Base-by-base conservation (phyloP, 2,888 invertebrate species). In the Quadroppia sp. region DNA sequence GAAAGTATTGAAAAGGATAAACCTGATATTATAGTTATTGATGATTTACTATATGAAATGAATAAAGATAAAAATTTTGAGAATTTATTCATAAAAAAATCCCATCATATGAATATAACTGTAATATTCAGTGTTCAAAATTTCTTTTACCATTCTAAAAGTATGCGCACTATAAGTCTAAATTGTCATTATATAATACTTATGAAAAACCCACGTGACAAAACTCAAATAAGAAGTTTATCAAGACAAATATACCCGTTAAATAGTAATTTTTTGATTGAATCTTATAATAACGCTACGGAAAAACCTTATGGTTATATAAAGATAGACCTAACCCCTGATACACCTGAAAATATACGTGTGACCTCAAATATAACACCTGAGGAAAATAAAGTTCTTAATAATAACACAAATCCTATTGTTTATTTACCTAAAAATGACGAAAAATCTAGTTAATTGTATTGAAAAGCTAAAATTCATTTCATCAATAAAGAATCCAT, bases 41-140 rank as follows among this genome's bases (percentile, higher is more conserved):
- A 75, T 70, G 75, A 75, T 48, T 23, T 75, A 32, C 56, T 75
- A 36, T 17, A 20, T 20, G 73, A 75, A 45, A 40, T 73, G 30
- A 45, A 20, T 6, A 48, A 71, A n/a, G 32, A 69, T 9, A 23
- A 64, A 53, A 36, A 53, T 50, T 40, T 75, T 15, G 45, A 70
- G 20, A 71, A 53, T 23, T 13, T 74, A 9, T 76, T 76, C 59
- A 76, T 74, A 2, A 76, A 73, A 59, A 40, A 40, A 67, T 50
- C 64, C 15, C 76, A 75, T 28, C 74, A 76, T 69, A 1, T 45
- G 2, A 67, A 73, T 53, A 25, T 73, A 20, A 64, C 64, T 40
- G 56, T 76, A 13, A 61, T 76, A 40, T 76, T 76, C 53, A 30
- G 73, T 1, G 25, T 50, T 13, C 74, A 76, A 73, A 76, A 76